These are phyloP conservation scores for Xanthorhoe designata DNA, from an alignment of 2,888 invertebrate genomes.

Conservation along the genomic window DNA sequence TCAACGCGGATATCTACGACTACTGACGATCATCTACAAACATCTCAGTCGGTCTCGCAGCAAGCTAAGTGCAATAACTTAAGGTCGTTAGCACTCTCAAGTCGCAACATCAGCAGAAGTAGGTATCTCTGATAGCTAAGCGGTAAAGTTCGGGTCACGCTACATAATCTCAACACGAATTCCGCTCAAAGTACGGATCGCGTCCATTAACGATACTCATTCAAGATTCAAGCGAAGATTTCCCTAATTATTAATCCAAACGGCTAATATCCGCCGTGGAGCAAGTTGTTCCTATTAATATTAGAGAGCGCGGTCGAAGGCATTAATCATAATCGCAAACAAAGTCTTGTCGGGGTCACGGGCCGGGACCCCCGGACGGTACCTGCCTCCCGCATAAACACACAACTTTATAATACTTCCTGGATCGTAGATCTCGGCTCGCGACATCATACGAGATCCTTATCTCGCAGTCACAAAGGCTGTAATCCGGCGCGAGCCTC, in stretches of 20 bases:
- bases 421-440: slow-evolving; percentile 1
- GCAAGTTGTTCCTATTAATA: slow-evolving; percentile 19
- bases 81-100: background rate
- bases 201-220: slow-evolving; percentile 34
- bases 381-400: slow-evolving; percentile 20
- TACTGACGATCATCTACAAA: background rate
- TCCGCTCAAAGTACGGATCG: slow-evolving; percentile 19
- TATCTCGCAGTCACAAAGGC: slow-evolving; percentile 15
- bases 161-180: slow-evolving; percentile 9
- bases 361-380: background rate
- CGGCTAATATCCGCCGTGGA: slow-evolving; percentile 31
- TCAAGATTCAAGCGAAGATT: slow-evolving; percentile 32
- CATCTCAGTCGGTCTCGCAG: background rate
- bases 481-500: slow-evolving; percentile 12
- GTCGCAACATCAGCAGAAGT: background rate
- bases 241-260: slow-evolving; percentile 31
- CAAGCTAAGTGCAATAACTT: slow-evolving; percentile 3
- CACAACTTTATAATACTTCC: slow-evolving; percentile 17
- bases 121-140: slow-evolving; percentile 22
- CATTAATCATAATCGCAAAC: slow-evolving; percentile 6
- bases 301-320: slow-evolving; percentile 11
- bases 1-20: background rate
- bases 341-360: background rate
- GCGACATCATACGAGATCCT: slow-evolving; percentile 10
- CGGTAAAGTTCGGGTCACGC: slow-evolving; percentile 19